These are phyloP conservation scores for Chelonus formosanus DNA, from an alignment of 2,888 invertebrate genomes.

Conservation along the genomic window DNA sequence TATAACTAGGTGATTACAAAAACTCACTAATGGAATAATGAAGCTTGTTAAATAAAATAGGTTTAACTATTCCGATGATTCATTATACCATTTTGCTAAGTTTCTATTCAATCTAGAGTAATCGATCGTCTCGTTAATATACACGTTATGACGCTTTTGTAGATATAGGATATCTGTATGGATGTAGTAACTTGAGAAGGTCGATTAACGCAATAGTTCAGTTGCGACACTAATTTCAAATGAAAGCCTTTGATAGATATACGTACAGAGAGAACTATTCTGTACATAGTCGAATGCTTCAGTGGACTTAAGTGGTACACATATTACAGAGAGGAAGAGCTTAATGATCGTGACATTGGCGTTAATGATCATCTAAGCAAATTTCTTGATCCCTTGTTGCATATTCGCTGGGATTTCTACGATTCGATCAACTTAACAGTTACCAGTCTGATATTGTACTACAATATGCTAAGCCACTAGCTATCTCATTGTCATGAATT, in stretches of 20 bases:
- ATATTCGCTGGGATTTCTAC: conserved; percentile 17
- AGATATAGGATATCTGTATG: neutral
- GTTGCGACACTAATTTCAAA: conserved; percentile 26
- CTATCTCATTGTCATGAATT: too few relatives aligned
- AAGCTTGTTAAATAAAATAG: too few relatives aligned
- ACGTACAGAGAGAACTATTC: neutral
- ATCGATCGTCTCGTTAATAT: too few relatives aligned
- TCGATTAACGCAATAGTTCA: conserved; percentile 19
- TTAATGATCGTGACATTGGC: conserved; percentile 24
- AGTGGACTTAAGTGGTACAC: conserved; percentile 1
- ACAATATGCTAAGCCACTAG: too few relatives aligned
- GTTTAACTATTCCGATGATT: too few relatives aligned
- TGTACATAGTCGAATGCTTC: conserved; percentile 18
- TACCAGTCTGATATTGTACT: conserved; percentile 21
- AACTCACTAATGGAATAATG: too few relatives aligned
- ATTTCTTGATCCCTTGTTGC: conserved; percentile 19
- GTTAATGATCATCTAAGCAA: conserved; percentile 29
- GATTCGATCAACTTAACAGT: conserved; percentile 30
- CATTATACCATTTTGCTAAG: too few relatives aligned
- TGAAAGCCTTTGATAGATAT: conserved; percentile 13
- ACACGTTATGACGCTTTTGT: conserved; percentile 3
- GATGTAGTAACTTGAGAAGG: conserved; percentile 5
- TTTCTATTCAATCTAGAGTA: neutral
- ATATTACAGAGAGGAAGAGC: conserved; percentile 9
- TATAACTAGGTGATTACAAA: too few relatives aligned